A percentile compares a stretch with the other conserved stretches of the same genome.
These are phyloP conservation scores for Melanerpes aurifrons DNA, from an alignment of 2,113 vertebrate genomes.

Conservation along the genomic window DNA sequence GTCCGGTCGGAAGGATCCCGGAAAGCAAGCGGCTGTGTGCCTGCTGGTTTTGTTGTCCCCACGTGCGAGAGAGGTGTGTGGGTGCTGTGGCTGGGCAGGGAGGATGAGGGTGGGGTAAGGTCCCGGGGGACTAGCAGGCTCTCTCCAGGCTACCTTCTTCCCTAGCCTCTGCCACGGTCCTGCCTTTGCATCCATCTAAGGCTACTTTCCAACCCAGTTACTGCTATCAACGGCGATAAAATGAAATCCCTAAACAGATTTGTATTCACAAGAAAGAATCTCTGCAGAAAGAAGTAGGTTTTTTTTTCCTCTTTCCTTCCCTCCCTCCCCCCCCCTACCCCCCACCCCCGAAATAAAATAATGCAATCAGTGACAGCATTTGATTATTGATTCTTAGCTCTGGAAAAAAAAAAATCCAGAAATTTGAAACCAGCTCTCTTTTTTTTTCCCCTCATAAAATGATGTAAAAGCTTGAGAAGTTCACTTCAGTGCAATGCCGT, in stretches of 20 bases:
- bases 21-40: background rate
- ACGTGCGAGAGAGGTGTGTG: rapidly evolving
- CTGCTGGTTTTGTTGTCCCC: background rate
- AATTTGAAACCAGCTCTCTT: background rate
- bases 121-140: background rate
- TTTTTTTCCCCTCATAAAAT: background rate
- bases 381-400: background rate
- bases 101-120: background rate
- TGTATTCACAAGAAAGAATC: background rate
- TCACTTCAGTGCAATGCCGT: background rate
- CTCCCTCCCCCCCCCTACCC: no score
- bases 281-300: background rate
- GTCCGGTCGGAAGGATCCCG: background rate
- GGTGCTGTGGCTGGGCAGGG: background rate
- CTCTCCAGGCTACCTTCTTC: background rate
- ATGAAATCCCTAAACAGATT: background rate
- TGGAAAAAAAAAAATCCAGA: background rate
- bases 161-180: background rate
- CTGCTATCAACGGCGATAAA: background rate
- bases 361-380: background rate
- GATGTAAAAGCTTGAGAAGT: background rate
- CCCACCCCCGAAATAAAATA: background rate
- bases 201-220: background rate
- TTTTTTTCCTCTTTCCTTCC: background rate
- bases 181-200: background rate